Evolutionary conservation across 2,113 vertebrate species (phyloP).

Genomic region (Struthidea cinerea): DNA sequence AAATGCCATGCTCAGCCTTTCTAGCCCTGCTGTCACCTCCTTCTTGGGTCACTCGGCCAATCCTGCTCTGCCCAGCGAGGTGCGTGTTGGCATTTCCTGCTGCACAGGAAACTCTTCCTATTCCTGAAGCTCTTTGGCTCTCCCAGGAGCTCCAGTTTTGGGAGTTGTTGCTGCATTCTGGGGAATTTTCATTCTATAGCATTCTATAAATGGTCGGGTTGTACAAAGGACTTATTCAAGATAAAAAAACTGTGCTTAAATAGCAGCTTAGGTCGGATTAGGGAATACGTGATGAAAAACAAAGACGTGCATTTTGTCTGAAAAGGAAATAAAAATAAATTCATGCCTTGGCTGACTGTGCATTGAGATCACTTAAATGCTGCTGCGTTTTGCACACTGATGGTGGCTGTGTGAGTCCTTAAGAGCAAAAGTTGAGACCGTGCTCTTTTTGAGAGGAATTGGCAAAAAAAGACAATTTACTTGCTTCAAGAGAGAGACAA

Average conservation of each 20-base stretch:
- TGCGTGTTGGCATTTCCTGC: slow-evolving; percentile 23
- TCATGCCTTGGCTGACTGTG: background rate
- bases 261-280: background rate
- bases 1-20: background rate
- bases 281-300: background rate
- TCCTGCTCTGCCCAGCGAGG: slow-evolving; percentile 10
- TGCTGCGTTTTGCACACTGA: background rate
- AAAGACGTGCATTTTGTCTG: slow-evolving; percentile 8
- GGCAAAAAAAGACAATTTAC: background rate
- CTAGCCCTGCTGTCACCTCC: background rate
- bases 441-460: background rate
- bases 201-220: background rate
- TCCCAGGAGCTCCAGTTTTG: slow-evolving; percentile 10
- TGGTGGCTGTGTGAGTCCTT: background rate
- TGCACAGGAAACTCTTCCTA: slow-evolving; percentile 21
- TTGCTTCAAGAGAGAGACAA: background rate
- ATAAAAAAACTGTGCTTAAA: background rate
- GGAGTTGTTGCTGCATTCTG: background rate
- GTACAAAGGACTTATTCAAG: slow-evolving; percentile 50
- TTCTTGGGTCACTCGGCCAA: background rate
- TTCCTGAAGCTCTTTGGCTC: background rate
- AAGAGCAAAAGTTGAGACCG: background rate
- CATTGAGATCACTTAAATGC: background rate
- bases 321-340: slow-evolving; percentile 33
- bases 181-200: background rate